Base-by-base conservation (phyloP, 92 coral and sea anemone species). In the Blastomussa wellsi region DNA sequence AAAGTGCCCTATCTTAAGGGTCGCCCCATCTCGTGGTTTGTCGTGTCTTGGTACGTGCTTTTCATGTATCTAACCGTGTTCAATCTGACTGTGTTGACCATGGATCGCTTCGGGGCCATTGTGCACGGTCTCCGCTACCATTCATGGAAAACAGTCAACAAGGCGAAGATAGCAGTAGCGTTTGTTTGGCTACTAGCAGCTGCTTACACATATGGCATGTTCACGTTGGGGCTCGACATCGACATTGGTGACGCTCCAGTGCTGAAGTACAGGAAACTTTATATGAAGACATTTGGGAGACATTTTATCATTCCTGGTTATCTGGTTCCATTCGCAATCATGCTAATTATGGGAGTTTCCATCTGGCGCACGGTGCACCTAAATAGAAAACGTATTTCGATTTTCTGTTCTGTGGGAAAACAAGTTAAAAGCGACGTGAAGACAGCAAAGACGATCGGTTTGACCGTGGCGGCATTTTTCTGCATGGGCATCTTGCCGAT, bases 101-200 rank as follows among this genome's bases (percentile, higher is more conserved):
- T 92, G 90, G 95, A 92, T 84, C 92, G 95, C 36, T 92, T 83
- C 73, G 95, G 95, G 26, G 95, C 95, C 3, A 92, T 92, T 42
- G 92, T 91, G 55, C 95, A 90, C 52, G 93, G 95, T 5, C 39
- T 92, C 13, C 74, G 86, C 22, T 92, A 92, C 74, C 93, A 92
- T 53, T 36, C 88, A 3, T 92, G 95, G 95, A 92, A 92, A 82
- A 92, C 95, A 2, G 76, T 41, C 26, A 85, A 78, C 81, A 92
- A 92, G 79, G 95, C 95, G 5, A 55, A 64, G 26, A 49, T 90
- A 5, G 91, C 93, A 11, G 95, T 81, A 0, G 16, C 74, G 9
- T 16, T 88, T 29, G 91, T 82, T 5, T 92, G 95, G 95, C 44
- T 88, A 7, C 26, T 37, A 8, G 92, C 93, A 2, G 78, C 72